phyloP scores from a whole-genome alignment of 2,797 vertebrate genomes.

The Mormyrus hasselquistii region DNA sequence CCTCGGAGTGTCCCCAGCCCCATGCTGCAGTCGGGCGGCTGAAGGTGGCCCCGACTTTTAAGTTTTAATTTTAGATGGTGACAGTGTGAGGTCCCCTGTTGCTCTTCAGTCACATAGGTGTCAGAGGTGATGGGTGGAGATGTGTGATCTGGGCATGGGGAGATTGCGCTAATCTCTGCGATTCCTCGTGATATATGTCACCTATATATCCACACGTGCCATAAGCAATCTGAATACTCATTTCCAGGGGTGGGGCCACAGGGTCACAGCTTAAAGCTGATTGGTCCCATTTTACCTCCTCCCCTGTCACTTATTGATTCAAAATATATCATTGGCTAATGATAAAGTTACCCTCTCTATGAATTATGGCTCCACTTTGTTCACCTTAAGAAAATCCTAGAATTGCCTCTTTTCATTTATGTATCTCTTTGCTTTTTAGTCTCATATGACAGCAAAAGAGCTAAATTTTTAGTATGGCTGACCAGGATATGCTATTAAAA shows the following conservation, averaged over 20 bases:
- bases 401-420: background rate
- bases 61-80: slow-evolving; percentile 5
- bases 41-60: background rate
- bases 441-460: background rate
- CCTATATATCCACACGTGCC: background rate
- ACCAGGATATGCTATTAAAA: background rate
- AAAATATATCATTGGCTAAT: background rate
- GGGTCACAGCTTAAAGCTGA: background rate
- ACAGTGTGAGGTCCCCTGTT: background rate
- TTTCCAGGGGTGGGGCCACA: background rate
- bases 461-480: background rate
- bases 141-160: background rate
- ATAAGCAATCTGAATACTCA: background rate
- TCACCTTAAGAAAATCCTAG: background rate
- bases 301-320: background rate
- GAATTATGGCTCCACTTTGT: background rate
- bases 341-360: background rate
- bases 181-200: background rate
- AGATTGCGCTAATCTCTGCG: background rate
- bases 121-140: slow-evolving; percentile 5
- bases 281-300: background rate
- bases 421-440: background rate
- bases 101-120: background rate
- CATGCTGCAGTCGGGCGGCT: background rate
- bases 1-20: background rate